Base-by-base conservation (phyloP, 2,113 vertebrate species). In the Pelodiscus sinensis region DNA sequence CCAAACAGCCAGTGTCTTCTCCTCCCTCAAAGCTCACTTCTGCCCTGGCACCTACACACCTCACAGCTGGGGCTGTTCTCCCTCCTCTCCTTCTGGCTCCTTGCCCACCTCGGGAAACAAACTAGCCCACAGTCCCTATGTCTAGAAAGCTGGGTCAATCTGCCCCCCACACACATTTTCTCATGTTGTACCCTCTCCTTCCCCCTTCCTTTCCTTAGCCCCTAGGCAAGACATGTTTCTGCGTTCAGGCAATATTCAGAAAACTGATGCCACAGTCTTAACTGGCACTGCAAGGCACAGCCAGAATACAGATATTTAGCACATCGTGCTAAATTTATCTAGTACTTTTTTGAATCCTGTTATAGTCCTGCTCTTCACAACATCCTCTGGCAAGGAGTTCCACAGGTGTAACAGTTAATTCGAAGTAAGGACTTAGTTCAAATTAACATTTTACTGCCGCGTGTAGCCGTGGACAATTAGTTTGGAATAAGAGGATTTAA, bases 291-390 rank as follows among this genome's bases (percentile, higher is more conserved):
- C 10, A 21, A 16, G 18, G 8, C 54, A 62, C 22, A 22, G 6
- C 10, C 31, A 65, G 80, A 44, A 68, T 6, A 3, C 5, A 2
- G 82, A 92, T 29, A 7, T 9, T 10, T 27, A 62, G 50, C 31
- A 0, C 2, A 2, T 4, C 57, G 25, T 22, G n/a, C n/a, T n/a
- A n/a, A 6, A 44, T 44, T 44, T 44, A 44, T 44, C 44, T 44
- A 44, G 44, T 44, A 5, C 44, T 44, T 44, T 44, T 44, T 44
- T 44, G 44, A 44, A 44, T 44, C 44, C 44, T 44, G 44, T 44
- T 44, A 44, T 44, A 44, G 44, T 44, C 44, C 44, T 44, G 44
- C 5, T 44, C 44, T 44, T 44, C 44, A 44, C 44, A 44, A 44
- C 44, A 44, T 44, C 44, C 44, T 44, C 44, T 44, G 44, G 44